A percentile compares a stretch with the other conserved stretches of the same genome.
Conservation (phyloP, 1,140 invertebrate species). For the Sitophilus oryzae region DNA sequence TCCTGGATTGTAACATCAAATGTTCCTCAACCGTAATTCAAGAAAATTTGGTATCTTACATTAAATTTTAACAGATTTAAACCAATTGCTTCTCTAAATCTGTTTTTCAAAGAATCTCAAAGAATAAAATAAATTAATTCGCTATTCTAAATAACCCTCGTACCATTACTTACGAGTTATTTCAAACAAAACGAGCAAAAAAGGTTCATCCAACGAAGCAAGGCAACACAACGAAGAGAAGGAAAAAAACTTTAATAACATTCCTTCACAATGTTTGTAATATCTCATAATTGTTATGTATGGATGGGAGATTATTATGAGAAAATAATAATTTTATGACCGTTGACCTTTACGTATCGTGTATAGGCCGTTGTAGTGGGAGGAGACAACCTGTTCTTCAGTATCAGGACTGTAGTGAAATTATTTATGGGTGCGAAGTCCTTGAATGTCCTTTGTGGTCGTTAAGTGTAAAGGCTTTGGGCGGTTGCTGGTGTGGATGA, state of each 20-base stretch:
- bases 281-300: slow-evolving; percentile 36
- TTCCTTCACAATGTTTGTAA: slow-evolving; percentile 34
- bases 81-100: too few species aligned
- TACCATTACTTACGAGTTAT: neutral
- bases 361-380: slow-evolving; percentile 30
- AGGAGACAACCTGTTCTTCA: slow-evolving; percentile 33
- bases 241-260: slow-evolving; percentile 30
- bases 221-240: neutral
- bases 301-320: slow-evolving; percentile 35
- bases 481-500: too few species aligned
- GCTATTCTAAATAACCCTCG: too few species aligned
- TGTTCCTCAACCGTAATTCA: too few species aligned
- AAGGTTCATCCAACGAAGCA: slow-evolving; percentile 6
- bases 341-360: slow-evolving; percentile 35
- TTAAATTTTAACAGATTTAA: too few species aligned
- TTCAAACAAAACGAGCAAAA: slow-evolving; percentile 7
- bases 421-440: neutral
- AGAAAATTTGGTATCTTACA: too few species aligned
- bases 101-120: too few species aligned
- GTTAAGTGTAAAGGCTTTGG: neutral
- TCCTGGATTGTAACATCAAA: too few species aligned
- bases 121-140: too few species aligned
- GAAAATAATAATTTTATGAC: slow-evolving; percentile 40
- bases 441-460: neutral
- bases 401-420: slow-evolving; percentile 16